phyloP scores from a whole-genome alignment of 2,113 vertebrate genomes.

The Nerophis ophidion region DNA sequence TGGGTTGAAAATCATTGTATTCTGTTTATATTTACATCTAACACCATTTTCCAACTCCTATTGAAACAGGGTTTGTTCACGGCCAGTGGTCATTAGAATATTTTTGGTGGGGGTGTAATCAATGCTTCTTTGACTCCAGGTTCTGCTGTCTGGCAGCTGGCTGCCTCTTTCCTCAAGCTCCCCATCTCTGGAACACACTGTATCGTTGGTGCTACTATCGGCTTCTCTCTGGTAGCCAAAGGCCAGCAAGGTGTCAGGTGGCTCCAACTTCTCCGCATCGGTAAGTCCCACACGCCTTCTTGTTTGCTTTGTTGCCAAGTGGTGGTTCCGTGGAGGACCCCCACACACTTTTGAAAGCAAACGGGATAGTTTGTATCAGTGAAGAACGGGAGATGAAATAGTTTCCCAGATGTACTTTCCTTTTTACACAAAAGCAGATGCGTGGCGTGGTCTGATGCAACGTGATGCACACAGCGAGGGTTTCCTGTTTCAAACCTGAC shows the following conservation, averaged over 20 bases:
- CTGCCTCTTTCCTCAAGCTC: constrained; percentile 92
- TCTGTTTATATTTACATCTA: too few relatives aligned
- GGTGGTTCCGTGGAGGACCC: neutral
- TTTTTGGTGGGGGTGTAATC: neutral
- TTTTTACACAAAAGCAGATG: neutral
- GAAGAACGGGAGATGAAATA: too few relatives aligned
- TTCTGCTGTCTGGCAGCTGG: constrained; percentile 94
- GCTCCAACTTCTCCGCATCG: constrained; percentile 86
- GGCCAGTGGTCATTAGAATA: neutral
- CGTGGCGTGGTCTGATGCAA: neutral
- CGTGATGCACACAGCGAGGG: neutral
- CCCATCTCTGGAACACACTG: constrained; percentile 98
- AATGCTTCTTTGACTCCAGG: constrained; percentile 64
- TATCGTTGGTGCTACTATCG: constrained; percentile 97
- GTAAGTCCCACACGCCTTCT: constrained; percentile 63
- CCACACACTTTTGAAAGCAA: neutral
- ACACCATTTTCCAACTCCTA: too few relatives aligned
- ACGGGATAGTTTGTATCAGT: too few relatives aligned
- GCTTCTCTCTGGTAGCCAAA: constrained; percentile 85
- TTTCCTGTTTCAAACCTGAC: constrained; percentile 7
- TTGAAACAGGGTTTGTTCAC: too few relatives aligned
- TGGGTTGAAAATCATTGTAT: too few relatives aligned
- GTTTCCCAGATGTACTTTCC: too few relatives aligned
- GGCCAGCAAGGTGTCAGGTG: constrained; percentile 85
- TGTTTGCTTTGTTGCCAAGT: constrained; percentile 2